These are phyloP conservation scores for Eupristina koningsbergeri DNA, from an alignment of 1,140 invertebrate genomes.

Conservation along the genomic window DNA sequence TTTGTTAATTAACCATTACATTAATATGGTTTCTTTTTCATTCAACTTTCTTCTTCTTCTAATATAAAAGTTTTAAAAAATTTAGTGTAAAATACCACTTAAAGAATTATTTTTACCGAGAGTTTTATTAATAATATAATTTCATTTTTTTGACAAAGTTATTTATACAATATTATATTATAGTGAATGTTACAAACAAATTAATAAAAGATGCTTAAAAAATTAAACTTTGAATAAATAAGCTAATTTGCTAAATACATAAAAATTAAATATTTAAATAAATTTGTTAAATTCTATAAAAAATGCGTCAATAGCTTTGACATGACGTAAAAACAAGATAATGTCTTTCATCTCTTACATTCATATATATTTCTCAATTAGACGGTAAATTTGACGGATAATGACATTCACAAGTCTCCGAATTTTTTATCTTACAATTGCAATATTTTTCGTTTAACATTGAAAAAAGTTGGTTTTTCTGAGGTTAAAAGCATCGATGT, in stretches of 20 bases:
- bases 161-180: too few species aligned
- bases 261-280: not conserved
- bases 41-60: not conserved
- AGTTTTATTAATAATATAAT: too few species aligned
- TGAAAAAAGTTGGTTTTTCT: not conserved
- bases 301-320: not conserved
- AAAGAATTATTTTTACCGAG: too few species aligned
- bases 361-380: not conserved
- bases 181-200: too few species aligned
- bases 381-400: conserved; percentile 20
- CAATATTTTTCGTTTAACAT: not conserved
- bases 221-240: too few species aligned
- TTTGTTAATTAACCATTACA: not conserved
- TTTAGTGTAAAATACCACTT: too few species aligned
- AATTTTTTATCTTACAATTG: conserved; percentile 24
- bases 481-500: too few species aligned
- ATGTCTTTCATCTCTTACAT: not conserved
- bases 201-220: too few species aligned
- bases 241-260: too few species aligned
- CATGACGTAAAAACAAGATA: not conserved
- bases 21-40: not conserved
- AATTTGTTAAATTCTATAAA: too few species aligned
- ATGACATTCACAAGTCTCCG: not conserved
- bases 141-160: too few species aligned
- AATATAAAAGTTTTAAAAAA: too few species aligned